Conservation (phyloP, 2,888 invertebrate species). For the Apantesis nais region DNA sequence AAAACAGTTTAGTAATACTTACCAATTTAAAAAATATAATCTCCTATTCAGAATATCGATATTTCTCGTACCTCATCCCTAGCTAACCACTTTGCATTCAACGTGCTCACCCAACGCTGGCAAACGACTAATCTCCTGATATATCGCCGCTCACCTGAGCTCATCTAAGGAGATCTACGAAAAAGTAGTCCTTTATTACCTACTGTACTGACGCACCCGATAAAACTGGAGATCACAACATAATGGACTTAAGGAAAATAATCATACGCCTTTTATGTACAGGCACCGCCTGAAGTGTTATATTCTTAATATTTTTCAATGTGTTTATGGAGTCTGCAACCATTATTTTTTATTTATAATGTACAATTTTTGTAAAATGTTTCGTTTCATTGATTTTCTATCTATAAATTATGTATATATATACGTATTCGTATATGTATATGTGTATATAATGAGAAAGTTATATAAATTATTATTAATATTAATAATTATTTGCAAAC, state of each 20-base stretch:
- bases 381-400: too few relatives aligned
- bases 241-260: constrained; percentile 43
- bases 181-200: constrained; percentile 79
- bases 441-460: too few relatives aligned
- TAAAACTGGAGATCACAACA: constrained; percentile 53
- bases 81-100: constrained; percentile 76
- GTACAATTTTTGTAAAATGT: too few relatives aligned
- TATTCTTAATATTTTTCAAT: background rate
- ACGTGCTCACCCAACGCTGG: constrained; percentile 63
- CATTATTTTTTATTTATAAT: background rate
- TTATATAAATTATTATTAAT: too few relatives aligned
- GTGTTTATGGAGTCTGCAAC: background rate
- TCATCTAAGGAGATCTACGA: constrained; percentile 74
- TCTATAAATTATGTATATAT: too few relatives aligned
- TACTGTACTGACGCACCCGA: constrained; percentile 49
- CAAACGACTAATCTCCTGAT: constrained; percentile 83
- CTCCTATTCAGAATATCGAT: constrained; percentile 5
- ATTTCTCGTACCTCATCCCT: constrained; percentile 44
- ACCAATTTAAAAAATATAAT: background rate
- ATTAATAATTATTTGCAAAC: too few relatives aligned
- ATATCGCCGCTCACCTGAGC: constrained; percentile 81
- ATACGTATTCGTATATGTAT: too few relatives aligned
- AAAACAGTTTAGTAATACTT: background rate
- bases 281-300: background rate
- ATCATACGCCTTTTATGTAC: constrained; percentile 15